Conservation (phyloP, 2,797 vertebrate genomes). For the Ibycter americanus region DNA sequence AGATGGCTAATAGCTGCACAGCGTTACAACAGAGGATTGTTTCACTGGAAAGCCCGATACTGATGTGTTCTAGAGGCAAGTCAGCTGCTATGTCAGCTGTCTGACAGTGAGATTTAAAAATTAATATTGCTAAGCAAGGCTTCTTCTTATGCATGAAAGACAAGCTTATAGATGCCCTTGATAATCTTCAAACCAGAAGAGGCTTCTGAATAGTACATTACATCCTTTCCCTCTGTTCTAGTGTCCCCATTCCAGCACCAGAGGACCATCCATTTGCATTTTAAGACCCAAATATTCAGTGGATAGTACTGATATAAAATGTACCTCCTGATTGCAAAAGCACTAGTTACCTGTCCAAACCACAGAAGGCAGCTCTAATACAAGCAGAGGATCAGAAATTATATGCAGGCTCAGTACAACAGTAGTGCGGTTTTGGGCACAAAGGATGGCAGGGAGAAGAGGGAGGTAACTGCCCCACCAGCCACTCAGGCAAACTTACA, state of each 20-base stretch:
- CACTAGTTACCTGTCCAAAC: neutral
- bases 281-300: neutral
- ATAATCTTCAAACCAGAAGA: neutral
- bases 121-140: neutral
- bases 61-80: conserved; percentile 4
- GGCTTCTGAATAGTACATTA: neutral
- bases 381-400: neutral
- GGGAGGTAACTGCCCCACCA: neutral
- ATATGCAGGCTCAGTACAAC: neutral
- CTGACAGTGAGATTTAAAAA: neutral
- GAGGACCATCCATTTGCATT: neutral
- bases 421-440: neutral
- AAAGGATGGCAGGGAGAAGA: neutral
- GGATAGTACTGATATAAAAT: neutral
- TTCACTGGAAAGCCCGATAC: neutral
- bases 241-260: neutral
- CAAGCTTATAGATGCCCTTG: neutral
- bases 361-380: neutral
- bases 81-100: conserved; percentile 14
- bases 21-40: neutral
- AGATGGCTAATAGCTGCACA: neutral
- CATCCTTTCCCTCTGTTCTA: neutral
- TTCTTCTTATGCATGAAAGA: neutral
- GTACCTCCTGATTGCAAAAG: neutral
- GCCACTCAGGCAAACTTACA: neutral